A percentile compares a stretch with the other conserved stretches of the same genome.
These are phyloP conservation scores for Piaya cayana DNA, from an alignment of 2,113 vertebrate genomes.

Conservation along the genomic window DNA sequence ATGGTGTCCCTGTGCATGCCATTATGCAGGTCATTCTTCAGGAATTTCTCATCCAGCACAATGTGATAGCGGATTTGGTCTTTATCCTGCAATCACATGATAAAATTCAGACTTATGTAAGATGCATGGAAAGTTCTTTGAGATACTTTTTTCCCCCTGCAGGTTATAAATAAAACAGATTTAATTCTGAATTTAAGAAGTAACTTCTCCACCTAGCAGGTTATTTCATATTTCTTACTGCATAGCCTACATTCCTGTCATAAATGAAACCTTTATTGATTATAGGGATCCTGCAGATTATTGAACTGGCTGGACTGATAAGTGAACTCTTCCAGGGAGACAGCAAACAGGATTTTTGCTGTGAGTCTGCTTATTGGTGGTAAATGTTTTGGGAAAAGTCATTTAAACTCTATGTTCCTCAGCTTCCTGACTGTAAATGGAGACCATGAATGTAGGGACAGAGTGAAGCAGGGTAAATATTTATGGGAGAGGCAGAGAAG, in stretches of 20 bases:
- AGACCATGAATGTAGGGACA: background rate
- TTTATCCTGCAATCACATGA: slow-evolving; percentile 74
- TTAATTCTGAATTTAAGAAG: background rate
- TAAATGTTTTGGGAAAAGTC: background rate
- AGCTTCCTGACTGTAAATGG: background rate
- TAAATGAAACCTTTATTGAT: background rate
- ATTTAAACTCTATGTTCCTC: background rate
- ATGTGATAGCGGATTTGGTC: slow-evolving; percentile 84
- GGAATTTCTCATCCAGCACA: slow-evolving; percentile 80
- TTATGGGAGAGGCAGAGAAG: background rate
- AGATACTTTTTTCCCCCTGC: background rate
- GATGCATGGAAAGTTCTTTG: background rate
- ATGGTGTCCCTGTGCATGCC: slow-evolving; percentile 89
- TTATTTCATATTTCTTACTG: background rate
- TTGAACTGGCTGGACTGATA: background rate
- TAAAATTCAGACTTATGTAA: background rate
- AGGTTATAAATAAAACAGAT: background rate
- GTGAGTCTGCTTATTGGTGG: background rate
- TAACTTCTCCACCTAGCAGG: background rate
- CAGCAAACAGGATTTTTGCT: accelerated
- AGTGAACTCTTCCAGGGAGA: background rate
- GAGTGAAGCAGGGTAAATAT: background rate
- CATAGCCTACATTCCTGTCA: background rate
- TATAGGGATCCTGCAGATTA: background rate
- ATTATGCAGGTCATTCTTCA: slow-evolving; percentile 79